These are phyloP conservation scores for Lycopodina hypogea DNA, from an alignment of 37 sponge, comb jelly and placozoan genomes.

Conservation along the genomic window DNA sequence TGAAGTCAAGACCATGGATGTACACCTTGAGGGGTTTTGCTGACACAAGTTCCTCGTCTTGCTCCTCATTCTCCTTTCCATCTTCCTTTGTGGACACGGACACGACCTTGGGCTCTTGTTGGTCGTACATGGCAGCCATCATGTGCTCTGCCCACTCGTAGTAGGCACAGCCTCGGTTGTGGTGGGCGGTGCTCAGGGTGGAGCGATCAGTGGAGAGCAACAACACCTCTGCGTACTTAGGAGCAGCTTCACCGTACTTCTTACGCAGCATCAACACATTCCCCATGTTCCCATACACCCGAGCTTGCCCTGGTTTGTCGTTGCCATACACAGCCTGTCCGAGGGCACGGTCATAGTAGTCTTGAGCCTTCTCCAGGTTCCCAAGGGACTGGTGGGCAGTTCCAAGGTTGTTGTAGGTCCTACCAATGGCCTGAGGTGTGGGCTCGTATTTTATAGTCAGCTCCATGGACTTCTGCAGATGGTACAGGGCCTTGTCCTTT, in stretches of 20 bases:
- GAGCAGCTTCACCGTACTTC: constrained; percentile 40
- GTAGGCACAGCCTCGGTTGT: constrained; percentile 70
- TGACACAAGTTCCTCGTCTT: background rate
- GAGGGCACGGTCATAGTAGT: constrained; percentile 60
- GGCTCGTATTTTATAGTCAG: constrained; percentile 45
- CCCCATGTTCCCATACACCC: constrained; percentile 76
- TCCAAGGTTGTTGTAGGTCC: constrained; percentile 71
- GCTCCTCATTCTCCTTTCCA: background rate
- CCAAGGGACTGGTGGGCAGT: constrained; percentile 59
- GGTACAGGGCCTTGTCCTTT: constrained; percentile 52
- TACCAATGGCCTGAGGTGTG: constrained; percentile 46
- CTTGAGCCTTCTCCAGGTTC: constrained; percentile 48
- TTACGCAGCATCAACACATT: constrained; percentile 59
- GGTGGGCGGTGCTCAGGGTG: constrained; percentile 47
- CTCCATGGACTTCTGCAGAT: constrained; percentile 51
- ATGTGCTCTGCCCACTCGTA: constrained; percentile 57
- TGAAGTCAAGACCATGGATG: constrained; percentile 11
- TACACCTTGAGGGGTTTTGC: background rate
- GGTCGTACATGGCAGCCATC: background rate
- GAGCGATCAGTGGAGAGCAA: constrained; percentile 45
- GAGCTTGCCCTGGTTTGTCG: constrained; percentile 54
- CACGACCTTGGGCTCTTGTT: background rate
- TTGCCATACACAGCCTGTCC: constrained; percentile 67
- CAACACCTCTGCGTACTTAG: constrained; percentile 55
- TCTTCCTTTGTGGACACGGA: background rate